Evolutionary conservation across 2,797 vertebrate genomes (phyloP).

Genomic region (Danio tinwini): DNA sequence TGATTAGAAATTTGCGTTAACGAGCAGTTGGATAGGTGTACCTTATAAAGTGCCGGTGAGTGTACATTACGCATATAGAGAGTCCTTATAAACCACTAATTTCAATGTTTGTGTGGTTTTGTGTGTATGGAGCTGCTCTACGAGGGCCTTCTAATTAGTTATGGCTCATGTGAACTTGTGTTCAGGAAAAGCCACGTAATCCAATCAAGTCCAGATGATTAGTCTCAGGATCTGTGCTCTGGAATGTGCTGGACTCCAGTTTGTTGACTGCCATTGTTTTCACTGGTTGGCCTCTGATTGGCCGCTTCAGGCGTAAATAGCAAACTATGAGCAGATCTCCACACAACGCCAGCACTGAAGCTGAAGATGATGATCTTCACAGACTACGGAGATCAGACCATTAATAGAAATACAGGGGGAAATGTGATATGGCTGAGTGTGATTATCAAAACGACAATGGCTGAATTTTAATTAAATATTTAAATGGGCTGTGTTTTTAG

Average conservation of each 20-base stretch:
- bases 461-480: not conserved
- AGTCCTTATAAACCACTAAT: too few relatives aligned
- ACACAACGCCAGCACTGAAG: not conserved
- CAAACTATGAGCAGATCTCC: not conserved
- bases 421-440: not conserved
- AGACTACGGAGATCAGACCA: too few relatives aligned
- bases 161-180: slow-evolving; percentile 43
- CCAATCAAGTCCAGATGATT: slow-evolving; percentile 45
- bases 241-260: slow-evolving; percentile 18
- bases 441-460: not conserved
- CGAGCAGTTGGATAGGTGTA: too few relatives aligned
- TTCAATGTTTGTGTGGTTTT: not conserved
- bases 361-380: too few relatives aligned
- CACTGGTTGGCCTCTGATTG: not conserved
- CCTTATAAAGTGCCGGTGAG: too few relatives aligned
- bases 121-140: slow-evolving; percentile 11
- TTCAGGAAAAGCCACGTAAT: slow-evolving; percentile 37
- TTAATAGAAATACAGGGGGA: too few relatives aligned
- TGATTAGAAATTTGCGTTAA: too few relatives aligned
- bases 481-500: not conserved
- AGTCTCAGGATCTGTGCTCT: slow-evolving; percentile 15
- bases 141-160: slow-evolving; percentile 38
- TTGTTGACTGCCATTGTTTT: slow-evolving; percentile 40
- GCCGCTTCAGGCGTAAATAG: not conserved
- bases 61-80: too few relatives aligned